These are phyloP conservation scores for Cynocephalus volans DNA, from an alignment of 2,113 vertebrate species.

Conservation along the genomic window DNA sequence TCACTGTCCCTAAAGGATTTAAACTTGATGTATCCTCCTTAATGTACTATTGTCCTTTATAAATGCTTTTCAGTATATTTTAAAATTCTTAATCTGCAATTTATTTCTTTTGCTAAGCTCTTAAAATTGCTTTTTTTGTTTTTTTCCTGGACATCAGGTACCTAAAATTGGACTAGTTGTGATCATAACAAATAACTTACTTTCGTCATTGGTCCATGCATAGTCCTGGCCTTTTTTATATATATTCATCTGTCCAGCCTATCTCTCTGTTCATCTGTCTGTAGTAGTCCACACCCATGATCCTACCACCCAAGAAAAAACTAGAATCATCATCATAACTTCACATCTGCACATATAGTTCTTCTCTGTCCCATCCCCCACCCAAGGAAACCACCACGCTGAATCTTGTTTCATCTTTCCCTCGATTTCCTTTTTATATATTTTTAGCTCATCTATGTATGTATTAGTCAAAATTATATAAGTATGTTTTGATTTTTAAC, in stretches of 20 bases:
- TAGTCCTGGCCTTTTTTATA: neutral
- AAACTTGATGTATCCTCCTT: slow-evolving; percentile 25
- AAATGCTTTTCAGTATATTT: neutral
- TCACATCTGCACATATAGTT: accelerated
- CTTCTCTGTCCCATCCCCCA: neutral
- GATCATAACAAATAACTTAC: neutral
- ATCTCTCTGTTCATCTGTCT: neutral
- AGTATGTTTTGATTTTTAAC: neutral
- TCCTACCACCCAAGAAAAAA: neutral
- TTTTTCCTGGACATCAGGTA: neutral
- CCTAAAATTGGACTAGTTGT: neutral
- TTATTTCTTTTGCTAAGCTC: slow-evolving; percentile 48
- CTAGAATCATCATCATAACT: neutral
- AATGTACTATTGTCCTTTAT: neutral
- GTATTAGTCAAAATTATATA: too few species aligned
- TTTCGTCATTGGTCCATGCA: neutral
- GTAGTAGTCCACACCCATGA: neutral
- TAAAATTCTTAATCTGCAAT: slow-evolving; percentile 33
- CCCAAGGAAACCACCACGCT: neutral
- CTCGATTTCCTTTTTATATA: neutral
- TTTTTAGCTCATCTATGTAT: neutral
- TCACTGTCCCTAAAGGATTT: neutral
- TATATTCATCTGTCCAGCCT: neutral
- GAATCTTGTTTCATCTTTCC: neutral
- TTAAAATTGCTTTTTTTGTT: neutral